Base-by-base conservation (phyloP, 2,797 vertebrate species). In the Cuculus canorus region DNA sequence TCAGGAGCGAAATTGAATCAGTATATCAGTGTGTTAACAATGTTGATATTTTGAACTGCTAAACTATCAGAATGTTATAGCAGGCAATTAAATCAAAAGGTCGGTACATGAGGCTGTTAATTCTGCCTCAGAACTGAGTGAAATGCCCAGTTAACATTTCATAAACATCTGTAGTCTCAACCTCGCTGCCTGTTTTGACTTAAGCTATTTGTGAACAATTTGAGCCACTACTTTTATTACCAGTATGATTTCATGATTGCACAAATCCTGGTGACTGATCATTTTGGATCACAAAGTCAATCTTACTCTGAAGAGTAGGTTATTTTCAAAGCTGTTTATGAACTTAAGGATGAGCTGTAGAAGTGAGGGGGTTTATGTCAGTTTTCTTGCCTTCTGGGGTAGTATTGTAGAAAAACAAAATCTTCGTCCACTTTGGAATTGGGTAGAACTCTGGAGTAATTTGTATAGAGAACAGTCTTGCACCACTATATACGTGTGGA, bases 31-130 rank as follows among this genome's bases (percentile, higher is more conserved):
- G 52, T 93, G 83, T 95, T 96, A 96, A 94, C 64, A 90, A 47
- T 57, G 85, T 79, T 89, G 78, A 60, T 94, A 81, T 48, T 71
- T 82, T 73, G 81, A 96, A 90, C 86, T 95, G 71, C 71, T 95
- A 82, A 95, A 71, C 95, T 92, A 77, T 93, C 88, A 82, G 60
- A 75, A 69, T 82, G 77, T 94, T 95, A 95, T 54, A 89, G 92
- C 75, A 85, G 83, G 88, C 81, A 92, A 93, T 96, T 94, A 95
- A 95, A 95, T 96, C 90, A 80, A 93, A 89, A 77, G 86, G 81
- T 90, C 0, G 1, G 78, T 84, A 50, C 75, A 92, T 9, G 84
- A 92, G 68, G 71, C 45, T 89, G 56, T 96, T 96, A 92, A 90
- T 95, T 93, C 86, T 92, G 89, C 66, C 59, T 87, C 71, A 64